These are phyloP conservation scores for Aphidius colemani DNA, from an alignment of 2,888 invertebrate genomes.

Conservation along the genomic window DNA sequence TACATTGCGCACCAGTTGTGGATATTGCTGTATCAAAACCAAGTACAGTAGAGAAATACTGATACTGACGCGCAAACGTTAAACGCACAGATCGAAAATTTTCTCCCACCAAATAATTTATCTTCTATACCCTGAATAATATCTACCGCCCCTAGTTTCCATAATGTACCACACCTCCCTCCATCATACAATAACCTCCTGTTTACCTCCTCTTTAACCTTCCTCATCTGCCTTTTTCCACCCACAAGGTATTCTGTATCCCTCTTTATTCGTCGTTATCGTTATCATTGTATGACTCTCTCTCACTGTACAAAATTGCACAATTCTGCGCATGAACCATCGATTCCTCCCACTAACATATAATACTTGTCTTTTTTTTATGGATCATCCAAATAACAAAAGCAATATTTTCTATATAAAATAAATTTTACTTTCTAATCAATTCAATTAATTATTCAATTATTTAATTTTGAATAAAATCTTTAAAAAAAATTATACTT, in stretches of 20 bases:
- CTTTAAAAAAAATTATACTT: not conserved
- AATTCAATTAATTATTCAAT: not conserved
- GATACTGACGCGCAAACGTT: conserved; percentile 29
- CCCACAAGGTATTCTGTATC: conserved; percentile 25
- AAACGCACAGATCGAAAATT: conserved; percentile 22
- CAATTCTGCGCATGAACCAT: conserved; percentile 48
- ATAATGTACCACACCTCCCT: conserved; percentile 34
- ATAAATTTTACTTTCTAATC: too few species aligned
- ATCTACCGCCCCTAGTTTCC: conserved; percentile 25
- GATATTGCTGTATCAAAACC: not conserved
- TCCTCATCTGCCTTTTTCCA: conserved; percentile 22
- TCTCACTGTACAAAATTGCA: not conserved
- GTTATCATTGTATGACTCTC: conserved; percentile 9
- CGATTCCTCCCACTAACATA: conserved; percentile 45
- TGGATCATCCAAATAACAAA: not conserved
- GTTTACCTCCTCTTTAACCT: conserved; percentile 15
- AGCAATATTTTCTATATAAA: too few species aligned
- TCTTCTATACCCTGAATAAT: not conserved
- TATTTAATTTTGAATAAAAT: not conserved
- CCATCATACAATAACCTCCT: conserved; percentile 20
- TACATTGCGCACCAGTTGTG: conserved; percentile 21
- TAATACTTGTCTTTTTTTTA: not conserved
- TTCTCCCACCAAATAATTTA: conserved; percentile 20
- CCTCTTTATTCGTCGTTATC: conserved; percentile 18
- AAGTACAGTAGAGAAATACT: conserved; percentile 17